Evolutionary conservation across 2,113 vertebrate genomes (phyloP).

Genomic region (Circaetus cinerascens): DNA sequence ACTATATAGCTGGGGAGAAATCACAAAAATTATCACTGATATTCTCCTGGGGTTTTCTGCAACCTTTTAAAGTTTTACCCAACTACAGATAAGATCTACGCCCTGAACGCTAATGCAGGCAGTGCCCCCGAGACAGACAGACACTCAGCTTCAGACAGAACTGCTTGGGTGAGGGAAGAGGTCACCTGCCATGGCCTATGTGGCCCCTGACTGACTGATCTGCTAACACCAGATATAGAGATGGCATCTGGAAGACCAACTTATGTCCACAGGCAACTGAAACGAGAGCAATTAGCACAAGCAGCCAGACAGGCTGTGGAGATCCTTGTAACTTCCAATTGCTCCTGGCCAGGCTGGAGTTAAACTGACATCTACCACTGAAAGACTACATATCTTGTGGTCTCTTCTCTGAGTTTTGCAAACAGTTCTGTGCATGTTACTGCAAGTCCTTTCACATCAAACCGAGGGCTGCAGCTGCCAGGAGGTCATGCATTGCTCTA

Average conservation of each 20-base stretch:
- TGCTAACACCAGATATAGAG: background rate
- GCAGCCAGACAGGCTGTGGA: background rate
- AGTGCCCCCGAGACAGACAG: background rate
- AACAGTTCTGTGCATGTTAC: background rate
- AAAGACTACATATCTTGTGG: background rate
- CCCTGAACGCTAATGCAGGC: background rate
- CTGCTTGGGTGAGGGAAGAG: background rate
- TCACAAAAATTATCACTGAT: background rate
- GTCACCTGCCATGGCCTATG: background rate
- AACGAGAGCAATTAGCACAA: conserved; percentile 1
- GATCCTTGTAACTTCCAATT: background rate
- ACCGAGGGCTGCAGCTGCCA: background rate
- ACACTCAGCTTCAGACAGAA: background rate
- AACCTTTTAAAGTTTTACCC: background rate
- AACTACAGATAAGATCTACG: background rate
- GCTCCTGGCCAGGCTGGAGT: background rate
- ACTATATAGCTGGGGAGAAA: background rate
- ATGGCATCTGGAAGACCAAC: background rate
- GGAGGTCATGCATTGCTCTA: background rate
- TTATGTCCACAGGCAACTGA: background rate
- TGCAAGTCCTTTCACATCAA: background rate
- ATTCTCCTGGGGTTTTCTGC: background rate
- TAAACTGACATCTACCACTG: background rate
- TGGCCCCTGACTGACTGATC: background rate
- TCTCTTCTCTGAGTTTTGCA: background rate